Evolutionary conservation across 2,113 vertebrate species (phyloP), one percentile per base, ranked within the genome.

Genomic region (Malaclemys terrapin): DNA sequence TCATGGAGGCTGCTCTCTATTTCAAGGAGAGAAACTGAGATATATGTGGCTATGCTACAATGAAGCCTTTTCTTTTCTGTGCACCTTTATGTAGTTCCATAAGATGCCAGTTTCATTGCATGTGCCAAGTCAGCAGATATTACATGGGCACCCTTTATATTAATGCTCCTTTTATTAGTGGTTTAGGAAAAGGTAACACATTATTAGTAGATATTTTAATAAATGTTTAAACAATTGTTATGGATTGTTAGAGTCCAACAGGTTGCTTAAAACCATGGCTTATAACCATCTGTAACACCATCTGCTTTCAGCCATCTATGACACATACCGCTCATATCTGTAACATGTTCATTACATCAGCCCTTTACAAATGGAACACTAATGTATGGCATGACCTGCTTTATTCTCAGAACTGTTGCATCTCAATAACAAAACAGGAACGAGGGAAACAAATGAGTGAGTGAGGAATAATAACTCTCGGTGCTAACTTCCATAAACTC

Each of bases 221-320:
- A 93, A 90, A 76, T 53, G 50, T 12, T 88, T 94, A 65, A 94
- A 90, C 57, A 42, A 85, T 83, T 53, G 14, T 85, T 90, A 97
- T 62, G 59, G 29, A 35, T 19, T 65, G 62, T 17, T 65, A 35
- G 49, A 87, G 45, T 89, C 6, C 10, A 50, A 62, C 69, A 86
- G 8, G 56, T 52, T 27, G 1, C 35, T 88, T 92, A 78, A 93
- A 89, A 3, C 8, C 1, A 0, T 89, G 62, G 62, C 31, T 65
- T n/a, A 65, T 65, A n/a, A 65, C 62, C 31, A 65, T 56, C 54
- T 56, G 22, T 25, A 56, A 56, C 54, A 24, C 12, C 59, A 62
- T 29, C 29, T 31, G 59, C 59, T 62, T 62, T 6, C 6, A 35
- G 29, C 29, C 29, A 62, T 35, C 31, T 27, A 10, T 57, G 56